Percentiles rank a stretch among this genome's conserved stretches.
These are phyloP conservation scores for Junonia oenone DNA, from an alignment of 2,888 invertebrate species.

Conservation along the genomic window DNA sequence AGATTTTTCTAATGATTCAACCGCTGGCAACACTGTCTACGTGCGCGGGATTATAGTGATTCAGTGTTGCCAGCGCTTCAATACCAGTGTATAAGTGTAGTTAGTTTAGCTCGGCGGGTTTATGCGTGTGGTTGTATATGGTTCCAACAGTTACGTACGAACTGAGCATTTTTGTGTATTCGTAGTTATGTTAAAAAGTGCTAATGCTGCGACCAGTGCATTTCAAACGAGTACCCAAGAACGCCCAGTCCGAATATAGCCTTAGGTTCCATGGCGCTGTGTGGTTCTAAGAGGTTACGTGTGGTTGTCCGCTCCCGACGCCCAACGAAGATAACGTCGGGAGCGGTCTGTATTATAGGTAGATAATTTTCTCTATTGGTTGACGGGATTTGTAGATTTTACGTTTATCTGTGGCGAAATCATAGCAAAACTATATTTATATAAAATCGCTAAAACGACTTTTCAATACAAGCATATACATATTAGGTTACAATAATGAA, in stretches of 20 bases:
- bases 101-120: conserved; percentile 17
- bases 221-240: too few relatives aligned
- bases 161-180: too few relatives aligned
- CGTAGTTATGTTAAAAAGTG: too few relatives aligned
- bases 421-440: neutral
- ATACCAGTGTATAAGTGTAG: conserved; percentile 22
- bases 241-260: too few relatives aligned
- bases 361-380: conserved; percentile 41
- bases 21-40: conserved; percentile 21
- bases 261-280: neutral
- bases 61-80: conserved; percentile 23
- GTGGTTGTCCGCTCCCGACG: neutral
- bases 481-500: too few relatives aligned
- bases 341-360: conserved; percentile 44
- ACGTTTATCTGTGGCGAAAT: neutral
- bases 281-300: neutral
- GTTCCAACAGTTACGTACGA: too few relatives aligned
- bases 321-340: conserved; percentile 29
- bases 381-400: conserved; percentile 31
- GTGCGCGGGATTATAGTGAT: neutral
- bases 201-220: too few relatives aligned
- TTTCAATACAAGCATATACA: too few relatives aligned
- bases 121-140: conserved; percentile 19
- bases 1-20: conserved; percentile 6
- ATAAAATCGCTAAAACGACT: too few relatives aligned